Conservation (phyloP, 2,113 vertebrate genomes). For the Eira barbara region DNA sequence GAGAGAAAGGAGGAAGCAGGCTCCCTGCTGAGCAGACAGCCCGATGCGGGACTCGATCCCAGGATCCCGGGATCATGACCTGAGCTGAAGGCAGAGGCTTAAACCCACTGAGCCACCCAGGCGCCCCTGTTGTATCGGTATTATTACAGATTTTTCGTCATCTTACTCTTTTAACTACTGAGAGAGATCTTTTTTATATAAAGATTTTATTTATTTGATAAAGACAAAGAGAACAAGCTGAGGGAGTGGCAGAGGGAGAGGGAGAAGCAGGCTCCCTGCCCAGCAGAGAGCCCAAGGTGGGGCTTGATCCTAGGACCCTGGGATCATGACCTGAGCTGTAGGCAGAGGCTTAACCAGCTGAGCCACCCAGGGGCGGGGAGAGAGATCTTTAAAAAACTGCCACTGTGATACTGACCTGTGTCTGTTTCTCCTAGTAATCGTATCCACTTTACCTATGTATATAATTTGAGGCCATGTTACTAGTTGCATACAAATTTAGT, state of each 20-base stretch:
- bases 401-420: background rate
- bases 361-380: too few species aligned
- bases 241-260: too few species aligned
- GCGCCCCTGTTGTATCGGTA: background rate
- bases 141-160: background rate
- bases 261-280: too few species aligned
- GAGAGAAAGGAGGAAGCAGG: too few species aligned
- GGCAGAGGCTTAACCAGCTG: background rate
- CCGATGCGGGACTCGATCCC: too few species aligned
- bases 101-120: too few species aligned
- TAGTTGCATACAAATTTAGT: background rate
- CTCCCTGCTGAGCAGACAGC: too few species aligned
- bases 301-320: background rate
- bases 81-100: too few species aligned
- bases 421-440: background rate
- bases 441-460: conserved; percentile 1
- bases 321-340: background rate
- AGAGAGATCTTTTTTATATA: background rate
- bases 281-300: background rate
- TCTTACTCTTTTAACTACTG: conserved; percentile 2
- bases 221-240: background rate
- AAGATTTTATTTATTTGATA: background rate
- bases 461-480: background rate
- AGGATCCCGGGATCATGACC: too few species aligned
- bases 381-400: background rate